Evolutionary conservation across 2,113 vertebrate species (phyloP), one percentile per base, ranked within the genome.

Genomic region (Aix galericulata): DNA sequence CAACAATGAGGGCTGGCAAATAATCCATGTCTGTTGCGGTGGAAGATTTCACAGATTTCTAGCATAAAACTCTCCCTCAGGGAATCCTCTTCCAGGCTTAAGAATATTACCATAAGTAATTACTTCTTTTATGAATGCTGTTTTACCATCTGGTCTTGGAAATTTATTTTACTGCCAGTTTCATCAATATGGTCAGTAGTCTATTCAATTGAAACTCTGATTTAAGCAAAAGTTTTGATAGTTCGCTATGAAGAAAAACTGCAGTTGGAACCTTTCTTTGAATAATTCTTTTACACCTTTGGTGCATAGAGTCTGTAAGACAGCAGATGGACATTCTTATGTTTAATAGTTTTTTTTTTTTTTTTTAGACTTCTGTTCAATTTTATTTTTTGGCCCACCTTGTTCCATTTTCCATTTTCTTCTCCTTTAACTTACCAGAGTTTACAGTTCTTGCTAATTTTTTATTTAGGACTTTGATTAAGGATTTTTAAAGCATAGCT

Each of bases 131-230:
- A 89, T 4, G 4, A 95, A 75, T 59, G 52, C 60, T 75, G 64
- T 46, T 92, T 78, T 50, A 87, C 85, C 91, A 94, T 69, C 82
- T 91, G 87, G 53, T 73, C 32, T 42, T 87, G 18, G 48, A 93
- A 95, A 84, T 71, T 80, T 62, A 89, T 55, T 52, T 67, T 71
- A 91, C 25, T 52, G 56, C 16, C 82, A 15, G 83, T 88, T 84
- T 94, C 3, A 4, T 80, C 68, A 81, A 8, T 20, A 78, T 77
- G 46, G 48, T 76, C 71, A 75, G 50, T 38, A 75, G 52, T 60
- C 48, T 82, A 60, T 86, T 77, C 55, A 53, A 53, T 26, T 68
- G 67, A 82, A 13, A 46, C 8, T 52, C 25, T 79, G 62, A 72
- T 25, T 23, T 44, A 23, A 93, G 68, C 13, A 21, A 74, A 80